Evolutionary conservation across 2,113 vertebrate species (phyloP).

Genomic region (Sinocyclocheilus rhinocerous): DNA sequence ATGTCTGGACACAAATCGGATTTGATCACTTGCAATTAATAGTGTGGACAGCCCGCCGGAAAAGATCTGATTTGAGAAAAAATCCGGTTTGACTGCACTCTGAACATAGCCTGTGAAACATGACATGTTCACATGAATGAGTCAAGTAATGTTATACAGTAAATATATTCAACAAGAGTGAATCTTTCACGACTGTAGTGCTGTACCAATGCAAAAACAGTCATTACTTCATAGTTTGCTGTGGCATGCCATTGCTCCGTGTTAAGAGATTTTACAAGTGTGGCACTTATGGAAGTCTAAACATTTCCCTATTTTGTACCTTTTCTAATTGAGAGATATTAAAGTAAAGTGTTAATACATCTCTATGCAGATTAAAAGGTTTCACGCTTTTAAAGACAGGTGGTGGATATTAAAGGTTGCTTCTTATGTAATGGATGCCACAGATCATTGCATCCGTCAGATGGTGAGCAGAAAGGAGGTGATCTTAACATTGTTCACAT

Average conservation of each 20-base stretch:
- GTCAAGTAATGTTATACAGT: not conserved
- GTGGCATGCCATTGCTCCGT: not conserved
- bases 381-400: slow-evolving; percentile 7
- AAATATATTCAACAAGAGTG: not conserved
- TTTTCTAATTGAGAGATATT: not conserved
- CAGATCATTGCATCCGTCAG: slow-evolving; percentile 18
- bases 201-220: not conserved
- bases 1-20: not conserved
- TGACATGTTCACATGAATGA: not conserved
- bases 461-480: not conserved
- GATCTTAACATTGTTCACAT: not conserved
- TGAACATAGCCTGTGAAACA: not conserved
- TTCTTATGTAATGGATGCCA: slow-evolving; percentile 15
- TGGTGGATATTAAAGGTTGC: slow-evolving; percentile 16
- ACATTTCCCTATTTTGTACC: not conserved
- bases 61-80: not conserved
- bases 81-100: not conserved
- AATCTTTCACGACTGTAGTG: not conserved
- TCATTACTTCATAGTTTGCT: not conserved
- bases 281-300: slow-evolving; percentile 23
- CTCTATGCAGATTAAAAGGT: not conserved
- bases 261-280: slow-evolving; percentile 1
- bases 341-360: slow-evolving; percentile 9
- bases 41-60: not conserved
- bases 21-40: not conserved